Evolutionary conservation across 1,140 invertebrate genomes (phyloP), one percentile per base, ranked within the genome.

Genomic region (Scaptomyza montana): DNA sequence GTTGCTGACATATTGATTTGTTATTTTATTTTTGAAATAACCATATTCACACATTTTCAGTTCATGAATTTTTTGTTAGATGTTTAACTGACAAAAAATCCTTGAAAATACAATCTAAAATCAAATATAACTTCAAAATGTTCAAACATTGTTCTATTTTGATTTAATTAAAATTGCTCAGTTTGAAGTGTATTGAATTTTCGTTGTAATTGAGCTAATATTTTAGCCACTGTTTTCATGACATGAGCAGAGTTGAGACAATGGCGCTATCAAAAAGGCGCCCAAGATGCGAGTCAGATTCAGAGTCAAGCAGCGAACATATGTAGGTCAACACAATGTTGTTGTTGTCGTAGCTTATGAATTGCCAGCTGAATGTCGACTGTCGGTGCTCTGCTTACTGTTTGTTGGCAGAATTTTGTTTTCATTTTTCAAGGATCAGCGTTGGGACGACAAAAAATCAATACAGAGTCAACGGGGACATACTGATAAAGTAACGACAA

Each of bases 401-500:
- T 59, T 39, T 12, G 54, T 78, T 74, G 69, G 80, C 65, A 75
- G 82, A 87, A 79, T 87, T 79, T 82, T 73, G 74, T 86, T 84
- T 84, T 86, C 77, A 84, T 78, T 85, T 84, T 70, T 68, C 69
- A 73, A 81, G 78, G 33, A 36, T 6, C 45, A 70, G n/a, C 55
- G 9, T 53, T 73, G 72, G 62, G 71, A 66, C 54, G 59, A 67
- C 49, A 46, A 70, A 82, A 87, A 87, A 84, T 84, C 84, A 89
- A 87, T 84, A 87, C 21, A 79, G 74, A 79, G 82, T 89, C 84
- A 71, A 80, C 75, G 81, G 72, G 78, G 81, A 87, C 78, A 73
- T 63, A 68, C 73, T 79, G 82, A 87, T 87, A 82, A 89, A 87
- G 71, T 86, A 87, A 78, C 81, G 84, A 89, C 82, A 86, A 80